Conservation (phyloP, 2,797 vertebrate species). For the Myotis findleyi region DNA sequence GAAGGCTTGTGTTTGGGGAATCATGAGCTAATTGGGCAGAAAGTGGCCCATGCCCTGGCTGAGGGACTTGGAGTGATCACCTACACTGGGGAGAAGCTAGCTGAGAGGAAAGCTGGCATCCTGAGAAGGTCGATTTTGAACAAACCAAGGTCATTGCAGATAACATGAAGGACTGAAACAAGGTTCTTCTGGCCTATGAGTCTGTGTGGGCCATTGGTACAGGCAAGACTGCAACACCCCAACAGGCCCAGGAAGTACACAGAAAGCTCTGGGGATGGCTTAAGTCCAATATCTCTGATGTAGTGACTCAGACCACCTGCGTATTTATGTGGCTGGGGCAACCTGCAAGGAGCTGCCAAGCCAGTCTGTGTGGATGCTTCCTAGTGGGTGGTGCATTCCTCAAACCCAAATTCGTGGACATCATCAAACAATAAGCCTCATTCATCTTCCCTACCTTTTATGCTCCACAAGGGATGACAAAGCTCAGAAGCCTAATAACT, state of each 20-base stretch:
- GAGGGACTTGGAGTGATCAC: constrained; percentile 94
- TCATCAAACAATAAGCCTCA: constrained; percentile 93
- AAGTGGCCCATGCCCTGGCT: constrained; percentile 95
- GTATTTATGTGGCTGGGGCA: constrained; percentile 97
- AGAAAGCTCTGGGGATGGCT: constrained; percentile 96
- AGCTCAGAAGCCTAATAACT: constrained; percentile 68
- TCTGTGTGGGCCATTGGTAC: constrained; percentile 99
- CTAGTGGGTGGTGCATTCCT: constrained; percentile 97
- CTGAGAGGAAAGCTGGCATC: too few relatives aligned
- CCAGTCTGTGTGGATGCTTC: constrained; percentile 95
- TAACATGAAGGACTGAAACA: constrained; percentile 98
- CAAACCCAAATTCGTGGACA: constrained; percentile 96
- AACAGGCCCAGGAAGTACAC: constrained; percentile 98
- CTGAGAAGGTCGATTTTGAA: constrained; percentile 89
- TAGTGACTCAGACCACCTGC: constrained; percentile 93
- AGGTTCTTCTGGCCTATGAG: constrained; percentile 97
- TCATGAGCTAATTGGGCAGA: constrained; percentile 97
- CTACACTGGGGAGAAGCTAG: constrained; percentile 94
- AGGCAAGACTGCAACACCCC: constrained; percentile 96
- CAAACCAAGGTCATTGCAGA: constrained; percentile 97
- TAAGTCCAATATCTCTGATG: constrained; percentile 93
- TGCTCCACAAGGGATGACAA: constrained; percentile 43
- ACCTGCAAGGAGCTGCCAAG: constrained; percentile 96
- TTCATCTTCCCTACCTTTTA: not conserved
- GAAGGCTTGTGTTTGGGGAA: constrained; percentile 97